Base-by-base conservation (phyloP, 2,888 invertebrate species). In the Hirtodrosophila alboralis region DNA sequence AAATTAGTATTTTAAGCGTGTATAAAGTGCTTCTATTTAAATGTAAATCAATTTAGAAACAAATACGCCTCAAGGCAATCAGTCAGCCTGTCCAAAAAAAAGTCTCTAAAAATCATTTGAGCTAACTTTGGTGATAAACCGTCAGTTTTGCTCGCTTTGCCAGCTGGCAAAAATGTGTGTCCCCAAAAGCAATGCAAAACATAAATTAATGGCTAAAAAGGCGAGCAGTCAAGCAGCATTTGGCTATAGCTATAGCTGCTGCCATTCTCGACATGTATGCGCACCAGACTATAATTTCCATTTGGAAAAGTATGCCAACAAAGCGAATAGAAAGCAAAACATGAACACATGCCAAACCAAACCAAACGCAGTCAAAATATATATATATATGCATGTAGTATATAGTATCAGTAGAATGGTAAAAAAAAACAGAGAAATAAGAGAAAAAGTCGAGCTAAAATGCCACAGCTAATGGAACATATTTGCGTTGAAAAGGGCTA, bases 401-500 rank as follows among this genome's bases (percentile, higher is more conserved):
- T 37, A 23, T 23, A 36, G 43, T 40, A 63, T 44, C 28, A 44
- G 41, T 16, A 31, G 44, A 38, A 18, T 9, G 9, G 9, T 8
- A 1, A 10, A 16, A 37, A 51, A 44, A 34, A 10, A 28, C 4
- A 40, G 31, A 44, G 45, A 37, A 60, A 61, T 59, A 45, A 54
- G 34, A 51, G 37, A 57, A 72, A 66, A 79, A 84, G 68, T 61
- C 54, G 60, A 64, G 77, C 74, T 72, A 61, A 83, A 85, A 75
- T 72, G 81, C 84, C 84, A 68, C 63, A 70, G 81, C 84, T 81
- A 81, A 81, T 81, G 80, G 80, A 86, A 81, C 86, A 84, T 84
- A 81, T 81, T 81, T 81, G 84, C 68, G 84, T 75, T 83, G 80
- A 85, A 80, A 86, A 79, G 80, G 72, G 86, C 71, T 67, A 28